Evolutionary conservation across 2,113 vertebrate genomes (phyloP), one percentile per base, ranked within the genome.

Genomic region (Capricornis sumatraensis): DNA sequence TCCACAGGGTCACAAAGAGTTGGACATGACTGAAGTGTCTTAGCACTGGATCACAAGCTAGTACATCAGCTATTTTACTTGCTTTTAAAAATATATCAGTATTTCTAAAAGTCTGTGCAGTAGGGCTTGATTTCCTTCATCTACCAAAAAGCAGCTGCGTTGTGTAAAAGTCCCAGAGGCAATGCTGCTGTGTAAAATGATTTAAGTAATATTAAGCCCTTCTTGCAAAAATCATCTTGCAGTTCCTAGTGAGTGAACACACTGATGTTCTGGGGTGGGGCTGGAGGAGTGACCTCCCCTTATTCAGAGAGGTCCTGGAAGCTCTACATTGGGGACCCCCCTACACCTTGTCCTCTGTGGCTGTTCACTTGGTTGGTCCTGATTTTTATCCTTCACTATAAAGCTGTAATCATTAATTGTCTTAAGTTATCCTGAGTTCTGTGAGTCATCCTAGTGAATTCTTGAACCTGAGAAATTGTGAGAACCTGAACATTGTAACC

Each of bases 131-230:
- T 89, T 94, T 91, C 58, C 58, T 91, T 83, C 86, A 88, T 90
- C 87, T 91, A 74, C 58, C 28, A 79, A 50, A 40, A 62, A 96
- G 78, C 55, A 96, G 78, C 67, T 87, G 67, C 43, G 52, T 15
- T 91, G 43, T 87, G 85, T 78, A 47, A 57, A 96, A 91, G 36
- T 87, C 91, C 95, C 83, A 47, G 28, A 95, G 60, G 96, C 43
- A 57, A 64, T 33, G 67, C 7, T 97, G 78, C 87, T 92, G 57
- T 81, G 62, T 91, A 91, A 97, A 82, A 95, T 91, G 64, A 85
- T 86, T 94, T 95, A 64, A 94, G 47, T 88, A 88, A 86, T 83
- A 93, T 74, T 13, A 40, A 74, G 36, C 67, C n/a, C 67, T 74
- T 74, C n/a, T 74, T 74, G 36, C 10, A 74, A 13, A 74, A 74